Conservation (phyloP, 2,113 vertebrate species). For the Ondatra zibethicus region DNA sequence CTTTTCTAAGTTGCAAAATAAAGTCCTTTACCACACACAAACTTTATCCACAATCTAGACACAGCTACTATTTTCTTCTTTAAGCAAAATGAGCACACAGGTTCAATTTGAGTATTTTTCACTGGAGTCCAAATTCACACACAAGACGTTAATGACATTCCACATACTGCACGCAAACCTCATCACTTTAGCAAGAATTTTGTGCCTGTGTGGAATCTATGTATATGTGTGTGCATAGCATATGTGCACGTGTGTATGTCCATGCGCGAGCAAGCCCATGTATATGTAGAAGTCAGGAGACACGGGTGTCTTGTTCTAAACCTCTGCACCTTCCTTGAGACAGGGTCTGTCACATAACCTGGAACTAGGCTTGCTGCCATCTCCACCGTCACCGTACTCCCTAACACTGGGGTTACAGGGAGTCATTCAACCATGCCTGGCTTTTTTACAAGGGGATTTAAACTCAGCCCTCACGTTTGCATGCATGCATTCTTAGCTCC, state of each 20-base stretch:
- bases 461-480: neutral
- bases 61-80: neutral
- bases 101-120: slow-evolving; percentile 36
- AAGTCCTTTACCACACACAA: neutral
- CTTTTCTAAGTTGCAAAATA: slow-evolving; percentile 29
- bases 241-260: neutral
- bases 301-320: neutral
- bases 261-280: neutral
- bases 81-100: slow-evolving; percentile 34
- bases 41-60: slow-evolving; percentile 1
- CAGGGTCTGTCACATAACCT: neutral
- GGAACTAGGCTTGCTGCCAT: neutral
- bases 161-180: neutral
- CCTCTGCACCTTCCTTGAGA: neutral
- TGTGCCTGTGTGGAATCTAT: neutral
- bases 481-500: neutral
- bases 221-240: neutral
- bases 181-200: neutral
- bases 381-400: neutral
- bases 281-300: neutral
- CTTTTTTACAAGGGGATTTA: neutral
- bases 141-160: slow-evolving; percentile 26
- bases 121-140: slow-evolving; percentile 29
- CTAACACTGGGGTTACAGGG: neutral
- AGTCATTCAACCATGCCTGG: neutral